Base-by-base conservation (phyloP, 2,113 vertebrate genomes). In the Triplophysa tibetana region DNA sequence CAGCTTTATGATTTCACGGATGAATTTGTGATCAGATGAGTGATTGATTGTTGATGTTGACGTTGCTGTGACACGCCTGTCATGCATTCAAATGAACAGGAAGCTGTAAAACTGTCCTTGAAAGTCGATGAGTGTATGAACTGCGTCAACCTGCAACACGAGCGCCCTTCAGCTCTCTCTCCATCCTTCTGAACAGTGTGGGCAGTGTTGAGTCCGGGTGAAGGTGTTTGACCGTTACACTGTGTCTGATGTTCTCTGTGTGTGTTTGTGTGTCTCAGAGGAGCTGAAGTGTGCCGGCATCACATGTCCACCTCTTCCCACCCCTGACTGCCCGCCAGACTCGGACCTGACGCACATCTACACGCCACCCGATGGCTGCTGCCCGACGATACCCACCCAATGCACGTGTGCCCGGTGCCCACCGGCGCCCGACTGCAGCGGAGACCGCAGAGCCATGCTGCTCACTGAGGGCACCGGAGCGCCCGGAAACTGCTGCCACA, bases 401-500 rank as follows among this genome's bases (percentile, higher is more conserved):
- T 94, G 93, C 88, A 91, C 92, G 68, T 94, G 93, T 19, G 86
- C 92, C 84, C 63, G 17, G 58, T 17, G 84, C 85, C 66, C 93
- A 87, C 85, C 86, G 63, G 69, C 88, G 73, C 89, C 88, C 17
- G 82, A 87, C 72, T 94, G 93, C 77, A 87, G 88, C 0, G 81
- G 81, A 1, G 89, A 90, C 56, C 89, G 91, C 69, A 89, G 88
- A 13, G 76, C 80, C 0, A 81, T 88, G 21, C 63, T 75, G 1
- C 66, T 92, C 62, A 87, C 76, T 26, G 85, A 90, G 81, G 91
- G 89, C 73, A 89, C 82, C 3, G 93, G 93, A 8, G 87, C 82
- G 41, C 91, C 92, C 2, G 93, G 93, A 78, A 88, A 93, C 87
- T 94, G 93, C 85, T 94, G 93, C 54, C 86, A 92, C 14, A 67